Percentiles rank a stretch among this genome's conserved stretches.
Evolutionary conservation across 2,888 invertebrate genomes (phyloP).

Genomic region (Drosophila villosipedis): DNA sequence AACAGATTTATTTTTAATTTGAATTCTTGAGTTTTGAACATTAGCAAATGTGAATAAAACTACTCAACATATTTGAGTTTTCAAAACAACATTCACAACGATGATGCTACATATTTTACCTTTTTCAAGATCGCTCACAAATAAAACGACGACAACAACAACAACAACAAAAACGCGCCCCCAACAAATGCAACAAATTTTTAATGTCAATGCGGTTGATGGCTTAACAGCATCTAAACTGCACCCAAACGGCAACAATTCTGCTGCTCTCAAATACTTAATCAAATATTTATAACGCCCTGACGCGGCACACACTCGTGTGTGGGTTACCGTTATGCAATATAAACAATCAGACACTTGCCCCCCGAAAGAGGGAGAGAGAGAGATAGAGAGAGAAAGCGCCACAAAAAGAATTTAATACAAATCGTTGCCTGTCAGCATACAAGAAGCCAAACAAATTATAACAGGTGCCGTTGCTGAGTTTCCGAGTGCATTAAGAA

Average conservation of each 20-base stretch:
- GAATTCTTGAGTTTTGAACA: not conserved
- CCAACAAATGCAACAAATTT: constrained; percentile 60
- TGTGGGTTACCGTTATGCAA: constrained; percentile 60
- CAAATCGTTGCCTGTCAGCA: constrained; percentile 76
- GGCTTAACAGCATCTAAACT: constrained; percentile 35
- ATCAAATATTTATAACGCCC: constrained; percentile 63
- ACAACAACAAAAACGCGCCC: not conserved
- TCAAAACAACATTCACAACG: not conserved
- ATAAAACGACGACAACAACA: constrained; percentile 17
- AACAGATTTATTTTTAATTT: not conserved
- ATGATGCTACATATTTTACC: not conserved
- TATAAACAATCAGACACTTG: constrained; percentile 44
- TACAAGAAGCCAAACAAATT: constrained; percentile 78
- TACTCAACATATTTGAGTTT: not conserved
- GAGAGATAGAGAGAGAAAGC: constrained; percentile 34
- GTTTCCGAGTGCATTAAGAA: constrained; percentile 54
- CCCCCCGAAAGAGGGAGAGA: constrained; percentile 29
- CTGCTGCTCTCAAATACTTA: constrained; percentile 52
- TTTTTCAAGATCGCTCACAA: constrained; percentile 43
- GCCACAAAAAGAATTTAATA: constrained; percentile 69
- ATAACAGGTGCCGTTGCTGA: constrained; percentile 72
- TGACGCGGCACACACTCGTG: constrained; percentile 6
- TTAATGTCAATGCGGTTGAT: constrained; percentile 63
- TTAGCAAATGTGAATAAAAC: not conserved
- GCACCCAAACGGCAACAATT: constrained; percentile 27